These are phyloP conservation scores for Chiridota heheva DNA, from an alignment of 35 echinoderm and acorn worm genomes.

Conservation along the genomic window DNA sequence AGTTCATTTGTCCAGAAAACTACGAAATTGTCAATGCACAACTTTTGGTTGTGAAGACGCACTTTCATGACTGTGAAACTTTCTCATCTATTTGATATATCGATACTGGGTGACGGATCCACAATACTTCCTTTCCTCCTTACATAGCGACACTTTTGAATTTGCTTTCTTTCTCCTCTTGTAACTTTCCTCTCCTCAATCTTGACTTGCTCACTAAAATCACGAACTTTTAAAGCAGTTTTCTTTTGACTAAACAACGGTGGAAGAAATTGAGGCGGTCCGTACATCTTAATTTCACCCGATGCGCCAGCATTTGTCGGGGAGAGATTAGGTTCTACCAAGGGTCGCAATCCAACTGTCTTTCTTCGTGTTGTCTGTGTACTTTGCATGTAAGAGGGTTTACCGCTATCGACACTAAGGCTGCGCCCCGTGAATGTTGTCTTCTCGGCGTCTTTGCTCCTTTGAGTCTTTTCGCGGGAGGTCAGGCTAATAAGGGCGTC, in stretches of 20 bases:
- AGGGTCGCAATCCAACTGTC: slow-evolving; percentile 19
- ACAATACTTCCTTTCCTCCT: slow-evolving; percentile 14
- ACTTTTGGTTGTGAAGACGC: too few species aligned
- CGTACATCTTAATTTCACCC: slow-evolving; percentile 4
- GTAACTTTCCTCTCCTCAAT: neutral
- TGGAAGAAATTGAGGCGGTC: slow-evolving; percentile 24
- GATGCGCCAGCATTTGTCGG: slow-evolving; percentile 6
- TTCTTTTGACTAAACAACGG: slow-evolving; percentile 25
- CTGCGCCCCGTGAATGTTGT: neutral
- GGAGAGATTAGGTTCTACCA: neutral
- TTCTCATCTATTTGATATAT: too few species aligned
- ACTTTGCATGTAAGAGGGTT: slow-evolving; percentile 31
- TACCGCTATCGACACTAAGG: neutral
- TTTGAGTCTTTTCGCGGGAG: slow-evolving; percentile 14
- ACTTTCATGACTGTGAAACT: too few species aligned
- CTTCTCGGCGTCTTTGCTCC: neutral
- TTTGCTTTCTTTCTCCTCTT: slow-evolving; percentile 5
- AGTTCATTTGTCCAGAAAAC: too few species aligned
- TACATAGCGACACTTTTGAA: slow-evolving; percentile 21
- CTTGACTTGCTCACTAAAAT: slow-evolving; percentile 5
- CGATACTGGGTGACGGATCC: slow-evolving; percentile 13
- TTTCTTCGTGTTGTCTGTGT: slow-evolving; percentile 17
- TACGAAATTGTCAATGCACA: too few species aligned
- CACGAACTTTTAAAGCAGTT: neutral
- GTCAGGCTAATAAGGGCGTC: slow-evolving; percentile 6